A percentile compares a stretch with the other conserved stretches of the same genome.
These are phyloP conservation scores for Gracilinanus agilis DNA, from an alignment of 2,113 vertebrate species.

Conservation along the genomic window DNA sequence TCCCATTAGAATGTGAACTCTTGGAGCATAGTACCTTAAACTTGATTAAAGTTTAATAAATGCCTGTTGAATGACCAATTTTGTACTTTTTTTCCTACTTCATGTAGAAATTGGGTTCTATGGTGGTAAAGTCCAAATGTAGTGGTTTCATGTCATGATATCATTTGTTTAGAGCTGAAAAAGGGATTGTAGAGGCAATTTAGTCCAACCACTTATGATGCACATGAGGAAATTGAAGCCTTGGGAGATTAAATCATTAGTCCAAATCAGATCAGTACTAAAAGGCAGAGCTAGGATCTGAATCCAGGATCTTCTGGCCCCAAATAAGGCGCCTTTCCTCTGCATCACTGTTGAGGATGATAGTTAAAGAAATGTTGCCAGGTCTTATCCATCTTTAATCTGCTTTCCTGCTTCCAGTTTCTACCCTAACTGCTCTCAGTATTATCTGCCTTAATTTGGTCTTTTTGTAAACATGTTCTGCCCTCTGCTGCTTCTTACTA, in stretches of 20 bases:
- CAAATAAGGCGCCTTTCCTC: background rate
- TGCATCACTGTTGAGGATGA: background rate
- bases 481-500: background rate
- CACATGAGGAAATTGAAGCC: background rate
- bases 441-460: background rate
- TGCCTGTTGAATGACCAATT: background rate
- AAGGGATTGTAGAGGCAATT: too few species aligned
- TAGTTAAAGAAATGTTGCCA: background rate
- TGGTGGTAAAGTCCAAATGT: background rate
- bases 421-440: background rate
- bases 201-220: background rate
- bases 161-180: too few species aligned
- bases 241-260: background rate
- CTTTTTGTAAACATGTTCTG: background rate
- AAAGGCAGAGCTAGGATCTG: background rate
- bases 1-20: conserved; percentile 22
- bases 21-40: background rate
- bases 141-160: background rate
- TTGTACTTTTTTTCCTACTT: background rate
- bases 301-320: background rate
- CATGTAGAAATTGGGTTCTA: background rate
- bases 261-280: background rate
- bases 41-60: background rate
- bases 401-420: background rate
- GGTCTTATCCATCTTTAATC: too few species aligned